phyloP scores from a whole-genome alignment of 2,113 vertebrate genomes.

The Nibea albiflora region DNA sequence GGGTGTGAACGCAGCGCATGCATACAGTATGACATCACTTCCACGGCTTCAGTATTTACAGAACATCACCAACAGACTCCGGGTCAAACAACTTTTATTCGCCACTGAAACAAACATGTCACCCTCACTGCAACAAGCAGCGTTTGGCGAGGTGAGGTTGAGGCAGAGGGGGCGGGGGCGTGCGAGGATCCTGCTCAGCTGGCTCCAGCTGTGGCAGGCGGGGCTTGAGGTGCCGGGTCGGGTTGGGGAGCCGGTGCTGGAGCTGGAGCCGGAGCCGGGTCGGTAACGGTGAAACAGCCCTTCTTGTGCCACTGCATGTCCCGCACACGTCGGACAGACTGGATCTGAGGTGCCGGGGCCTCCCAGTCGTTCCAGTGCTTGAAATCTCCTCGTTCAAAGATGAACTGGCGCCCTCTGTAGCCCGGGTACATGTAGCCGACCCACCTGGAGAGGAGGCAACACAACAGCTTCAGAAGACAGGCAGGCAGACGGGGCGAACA shows the following conservation, averaged over 20 bases:
- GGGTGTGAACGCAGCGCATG: constrained; percentile 46
- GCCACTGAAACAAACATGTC: constrained; percentile 74
- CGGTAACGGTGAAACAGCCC: constrained; percentile 81
- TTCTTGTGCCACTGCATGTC: constrained; percentile 95
- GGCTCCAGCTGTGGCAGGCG: constrained; percentile 80
- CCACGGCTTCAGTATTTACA: constrained; percentile 4
- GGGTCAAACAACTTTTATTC: constrained; percentile 77
- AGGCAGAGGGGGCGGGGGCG: constrained; percentile 37
- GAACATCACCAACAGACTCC: constrained; percentile 57
- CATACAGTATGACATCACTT: constrained; percentile 60
- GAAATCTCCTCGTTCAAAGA: constrained; percentile 92
- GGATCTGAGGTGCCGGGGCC: constrained; percentile 89
- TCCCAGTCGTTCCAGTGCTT: constrained; percentile 97
- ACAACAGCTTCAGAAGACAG: neutral
- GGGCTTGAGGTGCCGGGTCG: constrained; percentile 21
- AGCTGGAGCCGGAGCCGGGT: constrained; percentile 60
- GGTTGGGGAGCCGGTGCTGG: too few species aligned
- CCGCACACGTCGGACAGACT: constrained; percentile 91
- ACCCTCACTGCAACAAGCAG: constrained; percentile 67
- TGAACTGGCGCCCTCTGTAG: constrained; percentile 92
- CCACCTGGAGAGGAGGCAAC: constrained; percentile 84
- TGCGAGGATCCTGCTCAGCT: constrained; percentile 82
- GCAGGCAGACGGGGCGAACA: too few species aligned
- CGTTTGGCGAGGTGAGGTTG: constrained; percentile 56
- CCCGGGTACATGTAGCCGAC: constrained; percentile 94